phyloP scores from a whole-genome alignment of 2,113 vertebrate genomes.

The Corythornis cristatus region DNA sequence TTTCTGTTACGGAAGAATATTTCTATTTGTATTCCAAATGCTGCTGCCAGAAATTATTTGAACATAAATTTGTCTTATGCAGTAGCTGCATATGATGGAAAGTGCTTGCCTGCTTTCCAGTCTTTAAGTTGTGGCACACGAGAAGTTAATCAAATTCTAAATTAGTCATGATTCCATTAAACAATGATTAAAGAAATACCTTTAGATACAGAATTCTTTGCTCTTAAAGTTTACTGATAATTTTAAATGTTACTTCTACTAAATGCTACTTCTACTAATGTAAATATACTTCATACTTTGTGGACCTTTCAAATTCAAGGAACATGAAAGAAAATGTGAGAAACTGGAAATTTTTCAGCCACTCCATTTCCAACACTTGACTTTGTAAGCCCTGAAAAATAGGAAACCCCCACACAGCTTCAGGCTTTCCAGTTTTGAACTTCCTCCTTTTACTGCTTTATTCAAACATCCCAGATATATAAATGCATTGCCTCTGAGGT shows the following conservation, averaged over 20 bases:
- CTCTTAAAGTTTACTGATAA: conserved; percentile 6
- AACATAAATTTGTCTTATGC: background rate
- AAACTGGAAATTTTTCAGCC: background rate
- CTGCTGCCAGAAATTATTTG: background rate
- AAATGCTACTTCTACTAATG: too few species aligned
- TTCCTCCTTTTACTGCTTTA: background rate
- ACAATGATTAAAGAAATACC: conserved; percentile 29
- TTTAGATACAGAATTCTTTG: conserved; percentile 16
- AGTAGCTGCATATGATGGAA: background rate
- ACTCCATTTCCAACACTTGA: background rate
- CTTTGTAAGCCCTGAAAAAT: background rate
- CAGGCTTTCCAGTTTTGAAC: background rate
- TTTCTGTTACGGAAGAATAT: background rate
- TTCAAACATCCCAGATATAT: background rate
- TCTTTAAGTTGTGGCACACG: background rate
- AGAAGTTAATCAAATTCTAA: conserved; percentile 13
- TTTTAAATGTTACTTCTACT: background rate
- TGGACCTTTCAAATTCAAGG: background rate
- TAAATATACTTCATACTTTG: background rate
- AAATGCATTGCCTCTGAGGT: background rate
- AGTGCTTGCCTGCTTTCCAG: background rate
- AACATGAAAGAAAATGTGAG: background rate
- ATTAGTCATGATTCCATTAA: conserved; percentile 40
- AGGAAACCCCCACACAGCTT: background rate
- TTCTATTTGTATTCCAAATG: background rate